Evolutionary conservation across 1,140 invertebrate genomes (phyloP).

Genomic region (Drosophila asahinai): DNA sequence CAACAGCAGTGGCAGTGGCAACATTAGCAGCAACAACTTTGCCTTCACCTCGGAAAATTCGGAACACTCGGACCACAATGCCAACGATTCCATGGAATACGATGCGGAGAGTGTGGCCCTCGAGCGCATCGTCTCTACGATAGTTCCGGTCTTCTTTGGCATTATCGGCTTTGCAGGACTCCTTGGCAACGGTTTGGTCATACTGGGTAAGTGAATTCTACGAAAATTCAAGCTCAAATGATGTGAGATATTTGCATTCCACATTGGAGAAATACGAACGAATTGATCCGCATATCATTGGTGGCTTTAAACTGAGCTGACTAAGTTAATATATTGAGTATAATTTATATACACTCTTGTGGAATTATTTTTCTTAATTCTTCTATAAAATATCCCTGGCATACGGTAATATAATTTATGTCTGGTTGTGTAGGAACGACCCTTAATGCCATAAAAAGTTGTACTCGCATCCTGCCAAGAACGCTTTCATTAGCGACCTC

Average conservation of each 20-base stretch:
- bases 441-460: constrained; percentile 7
- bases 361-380: too few relatives aligned
- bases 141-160: constrained; percentile 43
- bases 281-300: too few relatives aligned
- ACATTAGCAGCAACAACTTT: constrained; percentile 20
- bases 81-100: constrained; percentile 44
- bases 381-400: too few relatives aligned
- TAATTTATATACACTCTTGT: too few relatives aligned
- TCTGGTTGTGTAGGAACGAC: not conserved
- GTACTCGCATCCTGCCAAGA: constrained; percentile 16
- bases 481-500: constrained; percentile 62
- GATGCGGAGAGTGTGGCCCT: constrained; percentile 39
- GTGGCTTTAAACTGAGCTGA: too few relatives aligned
- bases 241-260: not conserved
- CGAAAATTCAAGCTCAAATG: too few relatives aligned
- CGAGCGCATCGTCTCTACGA: constrained; percentile 40
- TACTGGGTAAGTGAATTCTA: constrained; percentile 86
- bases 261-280: too few relatives aligned
- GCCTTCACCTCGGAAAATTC: constrained; percentile 1
- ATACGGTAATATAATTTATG: too few relatives aligned
- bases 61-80: constrained; percentile 19
- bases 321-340: too few relatives aligned
- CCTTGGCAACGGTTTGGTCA: constrained; percentile 94
- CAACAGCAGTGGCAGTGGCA: not conserved
- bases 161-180: constrained; percentile 91